Evolutionary conservation across 2,888 invertebrate species (phyloP).

Genomic region (Oscheius myriophilus): DNA sequence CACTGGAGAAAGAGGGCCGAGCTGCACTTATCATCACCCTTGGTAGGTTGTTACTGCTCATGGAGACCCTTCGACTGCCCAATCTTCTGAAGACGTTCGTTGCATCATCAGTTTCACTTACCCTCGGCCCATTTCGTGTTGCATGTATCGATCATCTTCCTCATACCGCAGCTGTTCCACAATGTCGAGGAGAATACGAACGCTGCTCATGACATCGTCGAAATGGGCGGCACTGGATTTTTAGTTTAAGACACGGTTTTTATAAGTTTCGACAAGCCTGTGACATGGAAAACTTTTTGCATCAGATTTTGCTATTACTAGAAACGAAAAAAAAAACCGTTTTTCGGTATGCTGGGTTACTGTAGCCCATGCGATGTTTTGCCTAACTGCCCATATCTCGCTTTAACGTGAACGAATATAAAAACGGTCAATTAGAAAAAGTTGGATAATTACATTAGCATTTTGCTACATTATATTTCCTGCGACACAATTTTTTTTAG

Average conservation of each 20-base stretch:
- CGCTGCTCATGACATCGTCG: conserved; percentile 66
- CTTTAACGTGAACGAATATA: no score
- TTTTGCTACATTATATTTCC: no score
- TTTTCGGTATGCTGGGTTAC: no score
- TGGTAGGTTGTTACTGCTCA: conserved; percentile 67
- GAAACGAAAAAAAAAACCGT: not conserved
- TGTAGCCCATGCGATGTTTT: not conserved
- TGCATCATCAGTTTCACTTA: not conserved
- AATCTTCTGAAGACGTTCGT: conserved; percentile 43
- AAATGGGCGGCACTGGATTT: conserved; percentile 63
- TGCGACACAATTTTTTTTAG: no score
- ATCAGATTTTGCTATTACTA: no score
- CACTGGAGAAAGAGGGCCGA: conserved; percentile 64
- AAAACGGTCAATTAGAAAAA: no score
- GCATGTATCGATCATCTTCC: conserved; percentile 55
- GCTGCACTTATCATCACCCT: conserved; percentile 69
- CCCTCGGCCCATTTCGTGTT: conserved; percentile 50
- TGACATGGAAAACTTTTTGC: no score
- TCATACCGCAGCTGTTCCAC: conserved; percentile 68
- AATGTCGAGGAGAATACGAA: conserved; percentile 65
- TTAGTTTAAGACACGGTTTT: no score
- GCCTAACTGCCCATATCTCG: not conserved
- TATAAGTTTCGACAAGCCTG: no score
- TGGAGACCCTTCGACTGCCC: conserved; percentile 66
- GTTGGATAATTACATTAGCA: no score